These are phyloP conservation scores for Dinomys branickii DNA, from an alignment of 2,113 vertebrate species.

Conservation along the genomic window DNA sequence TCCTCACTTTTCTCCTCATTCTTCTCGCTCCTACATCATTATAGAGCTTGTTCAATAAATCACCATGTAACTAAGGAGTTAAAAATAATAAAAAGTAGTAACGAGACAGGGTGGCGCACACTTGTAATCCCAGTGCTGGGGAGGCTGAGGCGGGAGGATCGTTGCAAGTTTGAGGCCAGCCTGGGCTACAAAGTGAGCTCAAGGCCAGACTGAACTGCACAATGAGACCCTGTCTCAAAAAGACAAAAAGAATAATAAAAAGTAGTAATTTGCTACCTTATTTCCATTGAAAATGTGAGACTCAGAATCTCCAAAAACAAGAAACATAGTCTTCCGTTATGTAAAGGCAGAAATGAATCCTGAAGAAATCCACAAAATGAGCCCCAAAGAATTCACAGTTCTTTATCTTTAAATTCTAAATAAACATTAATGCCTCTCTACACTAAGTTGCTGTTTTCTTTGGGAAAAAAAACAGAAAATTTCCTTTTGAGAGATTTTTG, in stretches of 20 bases:
- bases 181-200: too few relatives aligned
- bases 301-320: background rate
- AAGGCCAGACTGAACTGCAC: too few relatives aligned
- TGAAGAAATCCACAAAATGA: background rate
- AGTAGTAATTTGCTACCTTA: background rate
- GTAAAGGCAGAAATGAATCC: background rate
- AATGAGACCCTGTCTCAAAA: too few relatives aligned
- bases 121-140: too few relatives aligned
- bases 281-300: background rate
- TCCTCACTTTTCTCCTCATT: background rate
- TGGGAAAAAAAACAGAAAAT: background rate
- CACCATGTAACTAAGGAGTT: background rate
- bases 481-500: background rate
- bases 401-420: background rate
- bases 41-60: background rate
- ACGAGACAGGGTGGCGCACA: too few relatives aligned
- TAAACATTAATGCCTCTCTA: background rate
- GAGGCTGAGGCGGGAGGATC: too few relatives aligned
- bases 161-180: too few relatives aligned
- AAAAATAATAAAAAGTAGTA: background rate
- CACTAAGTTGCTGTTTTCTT: conserved; percentile 7
- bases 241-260: background rate
- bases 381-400: background rate
- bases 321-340: background rate
- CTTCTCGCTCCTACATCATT: too few relatives aligned